Percentiles rank a stretch among this genome's conserved stretches.
Conservation (phyloP, 2,888 invertebrate species). For the Smittia sp. region DNA sequence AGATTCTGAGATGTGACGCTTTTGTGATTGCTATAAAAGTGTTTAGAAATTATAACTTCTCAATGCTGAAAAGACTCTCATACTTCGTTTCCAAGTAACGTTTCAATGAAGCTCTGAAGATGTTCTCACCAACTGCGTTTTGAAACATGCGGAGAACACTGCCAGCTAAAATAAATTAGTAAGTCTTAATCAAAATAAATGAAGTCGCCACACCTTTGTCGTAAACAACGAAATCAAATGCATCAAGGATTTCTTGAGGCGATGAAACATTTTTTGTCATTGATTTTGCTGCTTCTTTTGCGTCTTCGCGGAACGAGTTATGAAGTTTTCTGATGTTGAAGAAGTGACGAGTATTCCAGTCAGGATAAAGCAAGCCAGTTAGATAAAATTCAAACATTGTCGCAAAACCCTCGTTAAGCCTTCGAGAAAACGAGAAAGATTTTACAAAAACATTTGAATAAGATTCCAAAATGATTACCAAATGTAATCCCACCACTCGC, state of each 20-base stretch:
- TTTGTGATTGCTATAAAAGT: conserved; percentile 8
- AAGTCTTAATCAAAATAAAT: background rate
- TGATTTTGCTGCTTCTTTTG: background rate
- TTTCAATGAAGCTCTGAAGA: conserved; percentile 1
- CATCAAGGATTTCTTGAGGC: background rate
- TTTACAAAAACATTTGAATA: background rate
- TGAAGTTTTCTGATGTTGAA: conserved; percentile 17
- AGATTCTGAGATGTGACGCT: conserved; percentile 17
- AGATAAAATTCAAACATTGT: conserved; percentile 4
- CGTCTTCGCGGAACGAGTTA: background rate
- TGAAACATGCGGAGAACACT: conserved; percentile 36
- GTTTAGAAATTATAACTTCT: background rate
- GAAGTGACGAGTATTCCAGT: conserved; percentile 15
- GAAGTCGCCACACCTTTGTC: background rate
- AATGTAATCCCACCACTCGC: conserved; percentile 32
- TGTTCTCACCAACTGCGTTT: conserved; percentile 16
- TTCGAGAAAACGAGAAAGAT: background rate
- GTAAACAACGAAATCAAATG: conserved; percentile 31
- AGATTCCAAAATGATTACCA: background rate
- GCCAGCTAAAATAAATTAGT: conserved; percentile 15
- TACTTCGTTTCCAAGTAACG: background rate
- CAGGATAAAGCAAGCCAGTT: background rate
- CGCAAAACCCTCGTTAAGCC: conserved; percentile 34
- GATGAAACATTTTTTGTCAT: conserved; percentile 7
- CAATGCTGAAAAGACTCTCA: background rate